A percentile compares a stretch with the other conserved stretches of the same genome.
Evolutionary conservation across 2,888 invertebrate species (phyloP).

Genomic region (Homarus gammarus): DNA sequence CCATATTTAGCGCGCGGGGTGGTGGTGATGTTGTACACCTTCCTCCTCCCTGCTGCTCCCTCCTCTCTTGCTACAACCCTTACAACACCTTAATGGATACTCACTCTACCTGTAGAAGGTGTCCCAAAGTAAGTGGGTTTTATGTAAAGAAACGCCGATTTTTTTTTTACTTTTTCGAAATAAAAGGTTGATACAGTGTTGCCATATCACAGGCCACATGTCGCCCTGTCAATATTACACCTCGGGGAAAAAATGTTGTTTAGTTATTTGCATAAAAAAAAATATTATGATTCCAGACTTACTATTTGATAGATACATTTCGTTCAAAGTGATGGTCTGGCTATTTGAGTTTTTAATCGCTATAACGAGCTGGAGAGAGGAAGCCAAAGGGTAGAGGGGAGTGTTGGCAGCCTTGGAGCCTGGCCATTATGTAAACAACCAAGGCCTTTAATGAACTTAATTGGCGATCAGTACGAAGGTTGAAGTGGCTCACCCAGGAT

Average conservation of each 20-base stretch:
- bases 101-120: too few species aligned
- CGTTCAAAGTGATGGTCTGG: slow-evolving; percentile 16
- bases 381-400: not conserved
- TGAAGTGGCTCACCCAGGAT: slow-evolving; percentile 49
- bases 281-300: too few species aligned
- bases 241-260: too few species aligned
- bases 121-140: too few species aligned
- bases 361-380: not conserved
- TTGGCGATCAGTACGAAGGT: slow-evolving; percentile 65
- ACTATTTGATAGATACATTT: slow-evolving; percentile 16
- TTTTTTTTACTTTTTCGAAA: not conserved
- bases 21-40: too few species aligned
- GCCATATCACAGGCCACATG: not conserved
- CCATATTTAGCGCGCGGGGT: slow-evolving; percentile 55
- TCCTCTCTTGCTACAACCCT: too few species aligned
- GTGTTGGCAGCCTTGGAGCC: slow-evolving; percentile 54
- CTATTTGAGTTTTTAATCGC: not conserved
- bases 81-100: too few species aligned
- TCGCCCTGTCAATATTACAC: not conserved
- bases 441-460: slow-evolving; percentile 68
- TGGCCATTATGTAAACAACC: slow-evolving; percentile 66
- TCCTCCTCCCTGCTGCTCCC: too few species aligned
- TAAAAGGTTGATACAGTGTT: not conserved
- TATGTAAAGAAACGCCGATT: not conserved
- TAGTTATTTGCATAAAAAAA: too few species aligned